Conservation (phyloP, 2,888 invertebrate genomes). For the Pseudoips prasinana region DNA sequence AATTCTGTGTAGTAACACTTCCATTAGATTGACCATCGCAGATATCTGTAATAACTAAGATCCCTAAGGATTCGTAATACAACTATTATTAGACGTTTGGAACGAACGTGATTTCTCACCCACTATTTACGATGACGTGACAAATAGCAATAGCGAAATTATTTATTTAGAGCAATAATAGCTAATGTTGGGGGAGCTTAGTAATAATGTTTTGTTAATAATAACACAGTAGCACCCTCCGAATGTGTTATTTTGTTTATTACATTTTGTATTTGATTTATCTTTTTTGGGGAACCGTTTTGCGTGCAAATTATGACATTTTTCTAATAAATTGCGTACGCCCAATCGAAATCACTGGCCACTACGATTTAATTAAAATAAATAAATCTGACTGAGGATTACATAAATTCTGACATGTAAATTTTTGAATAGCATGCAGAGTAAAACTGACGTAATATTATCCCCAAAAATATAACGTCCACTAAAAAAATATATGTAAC, state of each 20-base stretch:
- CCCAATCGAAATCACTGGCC: slow-evolving; percentile 27
- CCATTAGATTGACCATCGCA: slow-evolving; percentile 17
- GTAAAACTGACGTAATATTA: no score
- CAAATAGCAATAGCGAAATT: slow-evolving; percentile 41
- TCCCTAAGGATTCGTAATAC: slow-evolving; percentile 22
- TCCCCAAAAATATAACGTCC: no score
- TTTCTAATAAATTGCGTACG: slow-evolving; percentile 36
- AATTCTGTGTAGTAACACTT: slow-evolving; percentile 16
- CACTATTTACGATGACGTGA: slow-evolving; percentile 31
- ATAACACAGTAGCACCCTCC: slow-evolving; percentile 32
- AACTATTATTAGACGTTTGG: slow-evolving; percentile 13
- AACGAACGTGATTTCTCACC: slow-evolving; percentile 16
- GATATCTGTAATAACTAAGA: slow-evolving; percentile 30
- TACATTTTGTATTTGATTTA: slow-evolving; percentile 30
- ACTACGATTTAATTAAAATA: slow-evolving; percentile 36
- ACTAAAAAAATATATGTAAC: no score
- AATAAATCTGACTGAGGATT: slow-evolving; percentile 31
- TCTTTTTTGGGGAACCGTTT: slow-evolving; percentile 10
- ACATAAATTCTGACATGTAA: neutral
- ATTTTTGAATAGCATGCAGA: no score
- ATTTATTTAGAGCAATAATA: slow-evolving; percentile 39
- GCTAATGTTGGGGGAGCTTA: slow-evolving; percentile 30
- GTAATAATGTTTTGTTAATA: slow-evolving; percentile 35
- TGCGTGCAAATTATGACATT: slow-evolving; percentile 2
- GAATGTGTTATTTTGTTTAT: slow-evolving; percentile 33